A percentile compares a stretch with the other conserved stretches of the same genome.
These are phyloP conservation scores for Craseonycteris thonglongyai DNA, from an alignment of 2,113 vertebrate species.

Conservation along the genomic window DNA sequence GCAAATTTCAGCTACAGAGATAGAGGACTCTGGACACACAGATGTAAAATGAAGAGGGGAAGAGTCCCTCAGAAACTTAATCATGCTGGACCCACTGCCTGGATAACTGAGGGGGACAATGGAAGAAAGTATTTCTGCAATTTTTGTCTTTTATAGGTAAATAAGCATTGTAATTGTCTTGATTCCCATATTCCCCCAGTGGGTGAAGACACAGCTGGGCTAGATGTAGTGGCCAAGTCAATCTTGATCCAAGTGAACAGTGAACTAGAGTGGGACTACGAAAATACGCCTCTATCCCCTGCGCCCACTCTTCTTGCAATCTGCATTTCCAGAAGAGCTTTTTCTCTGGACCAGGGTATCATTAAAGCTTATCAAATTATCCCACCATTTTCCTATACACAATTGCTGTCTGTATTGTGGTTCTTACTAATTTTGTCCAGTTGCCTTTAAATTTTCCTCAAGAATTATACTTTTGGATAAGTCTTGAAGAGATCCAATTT, in stretches of 20 bases:
- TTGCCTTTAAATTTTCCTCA: not conserved
- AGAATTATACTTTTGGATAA: not conserved
- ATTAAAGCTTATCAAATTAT: constrained; percentile 61
- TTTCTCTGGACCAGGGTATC: not conserved
- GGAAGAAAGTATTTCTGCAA: constrained; percentile 38
- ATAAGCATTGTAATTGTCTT: constrained; percentile 58
- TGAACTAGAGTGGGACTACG: not conserved
- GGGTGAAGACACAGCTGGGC: constrained; percentile 61
- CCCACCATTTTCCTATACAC: not conserved
- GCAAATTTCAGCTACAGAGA: not conserved
- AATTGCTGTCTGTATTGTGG: not conserved
- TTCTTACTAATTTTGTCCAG: not conserved
- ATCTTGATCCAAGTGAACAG: not conserved
- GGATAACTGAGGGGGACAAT: constrained; percentile 54
- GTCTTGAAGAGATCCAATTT: not conserved
- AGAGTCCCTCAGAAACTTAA: constrained; percentile 24
- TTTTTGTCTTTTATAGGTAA: constrained; percentile 53
- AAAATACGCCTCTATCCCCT: not conserved
- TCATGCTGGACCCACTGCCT: constrained; percentile 30
- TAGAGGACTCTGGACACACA: not conserved
- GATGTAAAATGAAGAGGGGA: not conserved
- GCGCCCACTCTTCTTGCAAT: not conserved
- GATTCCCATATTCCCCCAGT: constrained; percentile 7
- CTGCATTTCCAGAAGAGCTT: not conserved
- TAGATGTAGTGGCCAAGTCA: not conserved